Evolutionary conservation across 30 jellyfish, hydroid and myxozoan species (phyloP).

Genomic region (Turritopsis rubra): DNA sequence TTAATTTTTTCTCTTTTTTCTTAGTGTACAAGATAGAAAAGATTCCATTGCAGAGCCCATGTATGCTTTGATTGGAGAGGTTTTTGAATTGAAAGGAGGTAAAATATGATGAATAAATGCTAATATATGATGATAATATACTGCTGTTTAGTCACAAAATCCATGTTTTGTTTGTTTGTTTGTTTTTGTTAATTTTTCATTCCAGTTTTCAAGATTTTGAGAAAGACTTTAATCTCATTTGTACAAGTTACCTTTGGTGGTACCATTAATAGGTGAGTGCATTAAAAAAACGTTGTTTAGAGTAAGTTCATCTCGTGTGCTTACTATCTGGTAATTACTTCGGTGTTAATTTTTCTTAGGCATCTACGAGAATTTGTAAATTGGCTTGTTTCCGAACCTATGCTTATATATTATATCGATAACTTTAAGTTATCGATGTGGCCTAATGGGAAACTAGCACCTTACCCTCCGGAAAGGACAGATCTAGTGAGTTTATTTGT

Average conservation of each 20-base stretch:
- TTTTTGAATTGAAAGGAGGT: constrained; percentile 98
- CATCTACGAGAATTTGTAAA: constrained; percentile 84
- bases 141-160: too few species aligned
- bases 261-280: constrained; percentile 78
- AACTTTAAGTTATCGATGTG: constrained; percentile 86
- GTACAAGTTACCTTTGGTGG: constrained; percentile 99
- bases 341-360: constrained; percentile 26
- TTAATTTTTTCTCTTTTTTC: background rate
- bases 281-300: background rate
- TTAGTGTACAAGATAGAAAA: constrained; percentile 79
- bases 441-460: constrained; percentile 96
- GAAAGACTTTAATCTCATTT: constrained; percentile 87
- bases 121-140: too few species aligned
- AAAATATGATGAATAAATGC: too few species aligned
- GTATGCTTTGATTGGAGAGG: constrained; percentile 85
- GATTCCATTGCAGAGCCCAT: constrained; percentile 96
- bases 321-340: background rate
- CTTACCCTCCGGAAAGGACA: constrained; percentile 75
- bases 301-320: background rate
- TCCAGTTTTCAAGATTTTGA: constrained; percentile 74
- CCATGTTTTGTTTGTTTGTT: background rate
- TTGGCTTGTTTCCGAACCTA: constrained; percentile 92
- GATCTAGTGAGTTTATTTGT: constrained; percentile 46
- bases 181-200: background rate
- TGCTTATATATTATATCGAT: constrained; percentile 77